Evolutionary conservation across 2,113 vertebrate genomes (phyloP).

Genomic region (Microtus ochrogaster): DNA sequence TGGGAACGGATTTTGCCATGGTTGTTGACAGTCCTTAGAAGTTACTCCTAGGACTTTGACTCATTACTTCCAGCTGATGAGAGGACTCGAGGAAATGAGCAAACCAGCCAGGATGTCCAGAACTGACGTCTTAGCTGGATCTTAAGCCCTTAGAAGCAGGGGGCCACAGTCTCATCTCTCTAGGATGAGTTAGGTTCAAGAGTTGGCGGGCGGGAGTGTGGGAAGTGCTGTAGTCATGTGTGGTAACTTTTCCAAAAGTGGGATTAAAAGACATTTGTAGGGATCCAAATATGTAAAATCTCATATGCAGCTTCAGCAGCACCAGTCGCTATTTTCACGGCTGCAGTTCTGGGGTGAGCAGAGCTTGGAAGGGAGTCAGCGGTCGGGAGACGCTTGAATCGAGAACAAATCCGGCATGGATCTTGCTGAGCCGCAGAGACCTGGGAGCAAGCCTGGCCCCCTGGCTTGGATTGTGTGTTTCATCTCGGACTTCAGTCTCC

Average conservation of each 20-base stretch:
- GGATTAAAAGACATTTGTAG: constrained; percentile 47
- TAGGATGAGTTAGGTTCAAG: constrained; percentile 5
- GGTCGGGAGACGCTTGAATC: background rate
- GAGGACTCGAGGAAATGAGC: constrained; percentile 84
- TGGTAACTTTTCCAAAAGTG: constrained; percentile 55
- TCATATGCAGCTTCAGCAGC: constrained; percentile 35
- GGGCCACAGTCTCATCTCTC: constrained; percentile 13
- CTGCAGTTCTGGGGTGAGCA: background rate
- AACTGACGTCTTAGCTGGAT: constrained; percentile 64
- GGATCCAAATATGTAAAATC: constrained; percentile 39
- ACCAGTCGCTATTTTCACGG: background rate
- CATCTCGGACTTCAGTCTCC: background rate
- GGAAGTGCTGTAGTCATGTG: constrained; percentile 50
- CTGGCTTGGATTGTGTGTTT: background rate
- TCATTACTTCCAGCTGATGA: constrained; percentile 89
- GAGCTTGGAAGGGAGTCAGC: background rate
- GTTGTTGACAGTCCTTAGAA: constrained; percentile 80
- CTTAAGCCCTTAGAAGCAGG: constrained; percentile 46
- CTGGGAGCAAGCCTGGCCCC: background rate
- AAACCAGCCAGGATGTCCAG: constrained; percentile 79
- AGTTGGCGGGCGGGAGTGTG: background rate
- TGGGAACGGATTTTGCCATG: constrained; percentile 80
- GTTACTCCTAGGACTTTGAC: constrained; percentile 89
- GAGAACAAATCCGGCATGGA: background rate
- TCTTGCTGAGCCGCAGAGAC: background rate